Base-by-base conservation (phyloP, 30 jellyfish, hydroid and myxozoan species). In the Hydractinia echinata region DNA sequence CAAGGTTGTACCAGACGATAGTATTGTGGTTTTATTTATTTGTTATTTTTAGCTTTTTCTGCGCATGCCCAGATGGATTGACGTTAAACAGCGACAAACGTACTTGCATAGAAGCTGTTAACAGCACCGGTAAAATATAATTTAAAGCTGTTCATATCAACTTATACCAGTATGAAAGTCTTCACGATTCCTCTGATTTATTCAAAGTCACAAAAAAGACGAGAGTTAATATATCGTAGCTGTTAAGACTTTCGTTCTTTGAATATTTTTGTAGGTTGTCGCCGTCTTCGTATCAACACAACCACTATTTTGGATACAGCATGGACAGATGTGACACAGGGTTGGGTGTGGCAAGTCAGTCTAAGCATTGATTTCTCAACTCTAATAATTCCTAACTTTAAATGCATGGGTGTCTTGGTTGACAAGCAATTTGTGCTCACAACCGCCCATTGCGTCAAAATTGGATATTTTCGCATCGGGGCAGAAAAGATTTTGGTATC, bases 331-430 rank as follows among this genome's bases (percentile, higher is more conserved):
- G 91, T 73, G 53, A 58, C 8, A 10, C 72, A 61, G 8, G 91
- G 91, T 9, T 83, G 91, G 91, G 79, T 82, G 67, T 83, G 91
- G 91, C 91, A 83, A 54, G 91, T 53, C n/a, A 54, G 50, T 7
- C 56, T 83, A 13, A 72, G 91, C 3, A 68, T 83, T 67, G 76
- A 83, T 72, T 73, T 83, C 52, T 54, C 54, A 51, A 62, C 52
- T 20, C 16, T 83, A 18, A 83, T 54, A 48, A 18, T 87, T 19
- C 85, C 78, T 9, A 54, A 73, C 8, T 58, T 7, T 61, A 90
- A 92, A 20, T 91, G 98, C 87, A 91, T 86, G 92, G 98, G 95
- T 30, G 81, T 88, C 14, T 79, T 91, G 54, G 67, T 91, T 15
- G 77, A 81, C 66, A 76, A 67, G 16, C 79, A 70, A 39, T 86